Conservation (phyloP, 2,113 vertebrate species). For the Pithys albifrons region DNA sequence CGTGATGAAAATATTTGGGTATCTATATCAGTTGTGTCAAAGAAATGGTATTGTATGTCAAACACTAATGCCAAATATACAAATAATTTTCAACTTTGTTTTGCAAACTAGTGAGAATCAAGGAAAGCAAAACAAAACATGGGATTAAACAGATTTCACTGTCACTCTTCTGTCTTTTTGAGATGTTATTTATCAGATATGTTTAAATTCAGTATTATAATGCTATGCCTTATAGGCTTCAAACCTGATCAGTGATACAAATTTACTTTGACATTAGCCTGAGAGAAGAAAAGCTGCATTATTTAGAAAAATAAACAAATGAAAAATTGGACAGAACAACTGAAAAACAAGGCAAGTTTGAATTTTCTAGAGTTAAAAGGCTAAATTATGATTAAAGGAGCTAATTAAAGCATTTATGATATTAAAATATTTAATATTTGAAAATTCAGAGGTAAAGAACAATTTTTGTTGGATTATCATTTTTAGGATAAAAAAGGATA, state of each 20-base stretch:
- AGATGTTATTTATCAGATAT: conserved; percentile 13
- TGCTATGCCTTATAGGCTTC: conserved; percentile 9
- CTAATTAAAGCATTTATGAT: conserved; percentile 34
- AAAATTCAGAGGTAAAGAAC: conserved; percentile 20
- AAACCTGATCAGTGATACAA: conserved; percentile 48
- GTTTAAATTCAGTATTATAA: not conserved
- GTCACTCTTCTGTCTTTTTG: not conserved
- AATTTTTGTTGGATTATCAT: not conserved
- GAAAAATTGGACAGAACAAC: not conserved
- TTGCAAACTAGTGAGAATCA: not conserved
- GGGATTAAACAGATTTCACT: conserved; percentile 27
- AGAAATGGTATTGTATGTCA: not conserved
- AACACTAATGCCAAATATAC: not conserved
- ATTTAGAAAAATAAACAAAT: conserved; percentile 37
- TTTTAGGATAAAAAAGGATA: not conserved
- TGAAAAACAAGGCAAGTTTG: not conserved
- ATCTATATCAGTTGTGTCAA: not conserved
- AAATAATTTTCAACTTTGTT: not conserved
- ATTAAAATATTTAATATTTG: conserved; percentile 2
- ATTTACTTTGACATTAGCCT: conserved; percentile 72
- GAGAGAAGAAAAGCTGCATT: conserved; percentile 60
- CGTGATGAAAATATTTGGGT: not conserved
- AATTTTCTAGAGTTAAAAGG: not conserved
- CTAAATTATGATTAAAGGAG: conserved; percentile 18
- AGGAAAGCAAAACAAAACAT: not conserved